Base-by-base conservation (phyloP, 1,140 invertebrate genomes). In the Temnothorax nylanderi region DNA sequence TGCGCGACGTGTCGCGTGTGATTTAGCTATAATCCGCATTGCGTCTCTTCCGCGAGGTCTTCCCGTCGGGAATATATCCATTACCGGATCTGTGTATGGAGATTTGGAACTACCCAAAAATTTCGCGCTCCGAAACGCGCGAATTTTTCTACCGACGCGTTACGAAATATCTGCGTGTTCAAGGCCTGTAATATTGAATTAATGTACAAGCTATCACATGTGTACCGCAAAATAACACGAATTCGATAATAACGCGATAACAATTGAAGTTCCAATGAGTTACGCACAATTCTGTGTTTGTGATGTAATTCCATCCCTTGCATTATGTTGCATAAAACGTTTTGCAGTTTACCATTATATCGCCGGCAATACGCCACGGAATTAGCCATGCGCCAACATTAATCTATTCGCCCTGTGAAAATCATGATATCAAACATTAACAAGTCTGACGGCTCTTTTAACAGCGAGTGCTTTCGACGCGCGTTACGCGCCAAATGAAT, bases 361-460 rank as follows among this genome's bases (percentile, higher is more conserved):
- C 65, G 49, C 13, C 54, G 41, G 37, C 41, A 82, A 82, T 74
- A 34, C 26, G 67, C 51, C 80, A 21, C 67, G 80, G 58, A 82
- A 82, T 82, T 82, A 82, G 41, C 54, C 41, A 18, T 4, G 18
- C 67, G 80, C 80, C 80, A 74, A 21, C 67, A 72, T 82, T 82
- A 82, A 82, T 82, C 80, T 82, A 74, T 82, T 3, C 51, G 67
- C 11, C 26, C 67, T 74, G 67, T 8, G 80, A 82, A 82, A 82
- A 82, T 82, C 67, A 82, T 82, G 71, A 74, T 60, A 82, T 82
- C 80, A 82, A 82, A 72, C 80, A 74, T 82, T 82, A 82, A 82
- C 80, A 82, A 74, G 80, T 82, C 69, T 82, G 80, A 82, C 51
- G 80, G 80, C 80, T 82, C 80, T 82, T 82, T 82, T 82, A 82